phyloP scores from a whole-genome alignment of 2,888 invertebrate species.

The Neoaliturus tenellus region DNA sequence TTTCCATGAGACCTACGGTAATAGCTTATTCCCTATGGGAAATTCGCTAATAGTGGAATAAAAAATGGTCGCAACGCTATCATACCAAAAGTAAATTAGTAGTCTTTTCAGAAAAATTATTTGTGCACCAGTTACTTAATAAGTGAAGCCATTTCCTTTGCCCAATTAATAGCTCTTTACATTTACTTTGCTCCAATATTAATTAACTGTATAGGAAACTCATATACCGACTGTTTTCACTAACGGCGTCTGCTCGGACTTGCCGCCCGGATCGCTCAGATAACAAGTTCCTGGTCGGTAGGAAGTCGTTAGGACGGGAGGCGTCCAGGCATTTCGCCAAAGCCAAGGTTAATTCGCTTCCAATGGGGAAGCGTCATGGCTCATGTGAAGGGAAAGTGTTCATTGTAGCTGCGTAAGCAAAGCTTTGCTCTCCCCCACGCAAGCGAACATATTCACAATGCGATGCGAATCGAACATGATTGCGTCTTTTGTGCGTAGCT shows the following conservation, averaged over 20 bases:
- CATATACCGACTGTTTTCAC: neutral
- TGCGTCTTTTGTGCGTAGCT: neutral
- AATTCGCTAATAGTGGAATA: no score
- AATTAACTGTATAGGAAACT: no score
- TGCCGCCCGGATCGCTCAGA: neutral
- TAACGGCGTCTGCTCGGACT: neutral
- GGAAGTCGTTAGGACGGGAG: neutral
- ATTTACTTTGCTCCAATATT: no score
- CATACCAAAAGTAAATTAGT: no score
- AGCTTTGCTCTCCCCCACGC: neutral
- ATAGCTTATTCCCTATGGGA: no score
- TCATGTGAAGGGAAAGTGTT: neutral
- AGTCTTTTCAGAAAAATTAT: no score
- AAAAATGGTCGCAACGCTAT: no score
- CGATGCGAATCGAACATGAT: neutral
- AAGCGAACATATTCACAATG: no score
- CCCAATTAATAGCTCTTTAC: no score
- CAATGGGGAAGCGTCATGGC: neutral
- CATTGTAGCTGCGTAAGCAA: neutral
- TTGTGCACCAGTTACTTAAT: no score
- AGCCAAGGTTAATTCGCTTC: neutral
- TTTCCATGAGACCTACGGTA: no score
- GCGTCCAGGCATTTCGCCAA: slow-evolving; percentile 5
- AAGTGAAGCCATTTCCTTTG: no score
- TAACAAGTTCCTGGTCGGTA: neutral